A percentile compares a stretch with the other conserved stretches of the same genome.
phyloP scores from a whole-genome alignment of 2,888 invertebrate genomes.

The Odontomyia ornata region DNA sequence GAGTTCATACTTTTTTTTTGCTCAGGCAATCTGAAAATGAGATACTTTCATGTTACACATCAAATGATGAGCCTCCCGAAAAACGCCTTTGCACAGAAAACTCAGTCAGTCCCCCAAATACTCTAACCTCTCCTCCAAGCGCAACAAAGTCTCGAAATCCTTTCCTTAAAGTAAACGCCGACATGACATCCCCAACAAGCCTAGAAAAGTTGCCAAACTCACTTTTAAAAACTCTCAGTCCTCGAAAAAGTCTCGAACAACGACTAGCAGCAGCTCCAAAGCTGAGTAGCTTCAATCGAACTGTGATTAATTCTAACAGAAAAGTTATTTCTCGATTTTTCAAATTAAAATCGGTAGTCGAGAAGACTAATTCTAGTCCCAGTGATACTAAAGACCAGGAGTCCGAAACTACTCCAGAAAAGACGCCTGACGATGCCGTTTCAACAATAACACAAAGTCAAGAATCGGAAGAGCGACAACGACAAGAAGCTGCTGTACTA shows the following conservation, averaged over 20 bases:
- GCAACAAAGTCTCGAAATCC: conserved; percentile 59
- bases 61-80: conserved; percentile 46
- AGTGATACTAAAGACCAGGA: neutral
- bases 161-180: conserved; percentile 56
- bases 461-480: conserved; percentile 27
- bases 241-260: conserved; percentile 22
- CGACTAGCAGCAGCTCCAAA: conserved; percentile 54
- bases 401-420: neutral
- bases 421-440: neutral
- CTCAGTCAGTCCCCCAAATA: conserved; percentile 41
- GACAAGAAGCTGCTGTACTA: conserved; percentile 9
- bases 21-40: conserved; percentile 55
- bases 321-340: conserved; percentile 72
- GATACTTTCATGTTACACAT: conserved; percentile 51
- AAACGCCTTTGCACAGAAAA: conserved; percentile 49
- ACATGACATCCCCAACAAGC: conserved; percentile 46
- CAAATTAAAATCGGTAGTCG: conserved; percentile 57
- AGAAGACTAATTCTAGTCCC: neutral
- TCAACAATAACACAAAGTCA: conserved; percentile 3
- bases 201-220: conserved; percentile 49
- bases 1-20: neutral
- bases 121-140: conserved; percentile 52
- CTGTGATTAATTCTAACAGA: conserved; percentile 62
- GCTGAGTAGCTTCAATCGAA: conserved; percentile 67
- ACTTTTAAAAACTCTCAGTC: conserved; percentile 46